Conservation (phyloP, 2,888 invertebrate genomes). For the Trachelus iudaicus region DNA sequence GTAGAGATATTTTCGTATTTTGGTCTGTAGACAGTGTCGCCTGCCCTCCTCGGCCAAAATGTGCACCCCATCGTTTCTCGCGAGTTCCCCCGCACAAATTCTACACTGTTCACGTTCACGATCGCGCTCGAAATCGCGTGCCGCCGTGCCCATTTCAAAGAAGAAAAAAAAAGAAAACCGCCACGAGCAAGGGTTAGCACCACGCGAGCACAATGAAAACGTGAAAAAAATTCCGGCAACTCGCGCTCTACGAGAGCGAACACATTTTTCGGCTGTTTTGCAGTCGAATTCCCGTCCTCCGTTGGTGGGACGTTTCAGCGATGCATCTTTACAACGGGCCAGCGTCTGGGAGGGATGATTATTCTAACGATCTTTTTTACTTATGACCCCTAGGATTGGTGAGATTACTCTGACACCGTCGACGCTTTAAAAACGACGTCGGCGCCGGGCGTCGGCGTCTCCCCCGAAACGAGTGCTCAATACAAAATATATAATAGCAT, state of each 20-base stretch:
- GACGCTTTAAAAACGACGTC: slow-evolving; percentile 58
- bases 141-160: slow-evolving; percentile 46
- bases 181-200: neutral
- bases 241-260: neutral
- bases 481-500: slow-evolving; percentile 63
- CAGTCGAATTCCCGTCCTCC: slow-evolving; percentile 1
- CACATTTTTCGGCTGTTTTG: neutral
- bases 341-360: slow-evolving; percentile 44
- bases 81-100: slow-evolving; percentile 72
- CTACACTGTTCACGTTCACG: slow-evolving; percentile 67
- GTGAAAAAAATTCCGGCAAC: neutral
- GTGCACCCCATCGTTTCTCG: slow-evolving; percentile 70
- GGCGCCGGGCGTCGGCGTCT: slow-evolving; percentile 60
- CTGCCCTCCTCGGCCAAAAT: slow-evolving; percentile 76
- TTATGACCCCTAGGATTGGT: slow-evolving; percentile 57
- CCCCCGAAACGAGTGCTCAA: slow-evolving; percentile 61
- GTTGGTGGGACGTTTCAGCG: slow-evolving; percentile 13
- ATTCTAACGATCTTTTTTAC: slow-evolving; percentile 54
- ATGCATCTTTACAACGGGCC: slow-evolving; percentile 25
- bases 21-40: slow-evolving; percentile 73
- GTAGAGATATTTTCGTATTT: slow-evolving; percentile 76
- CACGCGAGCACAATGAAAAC: neutral
- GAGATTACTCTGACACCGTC: slow-evolving; percentile 56
- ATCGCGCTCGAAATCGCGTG: slow-evolving; percentile 39
- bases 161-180: slow-evolving; percentile 17